phyloP scores from a whole-genome alignment of 2,888 invertebrate species.

The Hirtodrosophila confusa region DNA sequence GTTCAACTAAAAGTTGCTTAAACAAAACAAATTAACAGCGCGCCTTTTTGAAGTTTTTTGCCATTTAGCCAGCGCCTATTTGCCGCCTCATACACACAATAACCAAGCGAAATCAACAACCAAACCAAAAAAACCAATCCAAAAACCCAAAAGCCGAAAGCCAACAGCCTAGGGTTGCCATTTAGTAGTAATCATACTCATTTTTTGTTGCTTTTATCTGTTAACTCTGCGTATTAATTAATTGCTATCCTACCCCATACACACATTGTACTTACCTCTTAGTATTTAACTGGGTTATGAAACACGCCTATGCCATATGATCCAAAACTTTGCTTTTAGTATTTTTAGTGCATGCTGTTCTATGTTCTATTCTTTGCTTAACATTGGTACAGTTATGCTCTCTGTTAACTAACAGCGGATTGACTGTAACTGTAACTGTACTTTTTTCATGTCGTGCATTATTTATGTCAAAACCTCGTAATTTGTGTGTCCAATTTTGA shows the following conservation, averaged over 20 bases:
- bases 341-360: slow-evolving; percentile 45
- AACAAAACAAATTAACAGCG: slow-evolving; percentile 54
- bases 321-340: slow-evolving; percentile 23
- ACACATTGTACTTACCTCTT: slow-evolving; percentile 32
- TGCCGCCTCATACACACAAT: slow-evolving; percentile 67
- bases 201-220: slow-evolving; percentile 62
- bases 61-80: slow-evolving; percentile 50
- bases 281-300: slow-evolving; percentile 16
- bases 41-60: slow-evolving; percentile 50
- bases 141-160: slow-evolving; percentile 20
- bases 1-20: slow-evolving; percentile 48
- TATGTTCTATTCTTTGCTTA: slow-evolving; percentile 20
- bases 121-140: slow-evolving; percentile 28
- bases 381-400: slow-evolving; percentile 24
- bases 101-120: slow-evolving; percentile 61
- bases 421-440: slow-evolving; percentile 22
- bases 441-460: slow-evolving; percentile 33
- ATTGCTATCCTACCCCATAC: slow-evolving; percentile 14
- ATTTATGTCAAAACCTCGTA: slow-evolving; percentile 4
- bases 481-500: slow-evolving; percentile 35
- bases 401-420: slow-evolving; percentile 33
- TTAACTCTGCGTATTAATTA: slow-evolving; percentile 56
- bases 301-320: slow-evolving; percentile 17
- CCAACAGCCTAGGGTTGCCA: slow-evolving; percentile 28
- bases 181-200: slow-evolving; percentile 57